phyloP scores from a whole-genome alignment of 1,140 invertebrate species.

The Drosophila trapezifrons region DNA sequence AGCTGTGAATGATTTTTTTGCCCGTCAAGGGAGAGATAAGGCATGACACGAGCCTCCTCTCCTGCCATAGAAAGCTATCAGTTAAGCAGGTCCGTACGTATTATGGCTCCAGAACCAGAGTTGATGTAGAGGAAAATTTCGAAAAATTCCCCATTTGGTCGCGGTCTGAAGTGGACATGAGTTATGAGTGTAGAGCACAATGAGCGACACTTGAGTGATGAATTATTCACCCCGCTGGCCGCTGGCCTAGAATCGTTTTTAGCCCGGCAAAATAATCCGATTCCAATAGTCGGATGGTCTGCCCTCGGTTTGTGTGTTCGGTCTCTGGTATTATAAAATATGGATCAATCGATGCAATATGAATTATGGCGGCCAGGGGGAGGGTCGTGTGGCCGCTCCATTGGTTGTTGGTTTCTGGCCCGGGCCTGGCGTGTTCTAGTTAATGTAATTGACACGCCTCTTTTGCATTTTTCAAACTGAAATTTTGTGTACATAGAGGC shows the following conservation, averaged over 20 bases:
- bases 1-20: slow-evolving; percentile 15
- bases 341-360: slow-evolving; percentile 67
- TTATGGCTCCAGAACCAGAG: background rate
- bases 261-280: slow-evolving; percentile 54
- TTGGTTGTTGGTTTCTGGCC: slow-evolving; percentile 36
- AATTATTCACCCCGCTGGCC: slow-evolving; percentile 35
- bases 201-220: slow-evolving; percentile 48
- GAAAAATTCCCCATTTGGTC: slow-evolving; percentile 14
- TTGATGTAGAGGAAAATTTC: slow-evolving; percentile 16
- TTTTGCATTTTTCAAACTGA: slow-evolving; percentile 23
- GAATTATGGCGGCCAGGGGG: slow-evolving; percentile 29
- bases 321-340: slow-evolving; percentile 54
- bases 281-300: slow-evolving; percentile 42
- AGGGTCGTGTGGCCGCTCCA: slow-evolving; percentile 3
- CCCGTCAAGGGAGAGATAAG: slow-evolving; percentile 9
- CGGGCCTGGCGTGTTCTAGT: slow-evolving; percentile 45
- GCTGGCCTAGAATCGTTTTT: slow-evolving; percentile 12
- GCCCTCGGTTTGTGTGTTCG: slow-evolving; percentile 33
- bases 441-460: slow-evolving; percentile 62
- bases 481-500: background rate
- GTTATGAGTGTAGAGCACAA: slow-evolving; percentile 15
- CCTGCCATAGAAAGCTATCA: background rate
- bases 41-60: slow-evolving; percentile 18
- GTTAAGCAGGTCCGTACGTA: background rate
- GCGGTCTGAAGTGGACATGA: slow-evolving; percentile 15